Percentiles rank a stretch among this genome's conserved stretches.
phyloP scores from a whole-genome alignment of 2,888 invertebrate species.

The Patella depressa region DNA sequence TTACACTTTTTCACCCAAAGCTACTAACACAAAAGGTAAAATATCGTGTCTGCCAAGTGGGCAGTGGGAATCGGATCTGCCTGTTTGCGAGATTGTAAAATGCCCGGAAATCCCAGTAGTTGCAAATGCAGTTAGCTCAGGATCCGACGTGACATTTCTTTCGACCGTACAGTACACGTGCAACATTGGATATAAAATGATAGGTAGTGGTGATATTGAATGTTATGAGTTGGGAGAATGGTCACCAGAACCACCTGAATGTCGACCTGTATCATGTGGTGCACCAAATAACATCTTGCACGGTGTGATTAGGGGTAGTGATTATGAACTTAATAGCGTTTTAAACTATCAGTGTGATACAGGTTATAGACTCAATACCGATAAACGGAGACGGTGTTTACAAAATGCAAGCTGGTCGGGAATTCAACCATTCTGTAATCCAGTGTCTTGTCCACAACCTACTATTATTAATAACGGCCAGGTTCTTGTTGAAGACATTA shows the following conservation, averaged over 20 bases:
- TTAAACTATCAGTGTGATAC: slow-evolving; percentile 51
- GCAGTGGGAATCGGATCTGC: slow-evolving; percentile 59
- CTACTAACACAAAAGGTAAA: slow-evolving; percentile 37
- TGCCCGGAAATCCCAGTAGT: slow-evolving; percentile 59
- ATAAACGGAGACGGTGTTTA: slow-evolving; percentile 44
- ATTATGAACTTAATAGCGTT: slow-evolving; percentile 41
- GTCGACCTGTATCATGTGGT: slow-evolving; percentile 70
- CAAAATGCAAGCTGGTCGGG: slow-evolving; percentile 60
- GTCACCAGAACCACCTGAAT: slow-evolving; percentile 49
- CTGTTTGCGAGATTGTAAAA: slow-evolving; percentile 55
- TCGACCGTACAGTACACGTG: slow-evolving; percentile 62
- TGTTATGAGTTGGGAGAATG: slow-evolving; percentile 61
- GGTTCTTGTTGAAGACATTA: slow-evolving; percentile 40
- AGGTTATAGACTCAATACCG: slow-evolving; percentile 58
- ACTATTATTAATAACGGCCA: slow-evolving; percentile 43
- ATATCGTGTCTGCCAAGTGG: slow-evolving; percentile 60
- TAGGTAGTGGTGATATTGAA: slow-evolving; percentile 41
- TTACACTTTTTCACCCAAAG: slow-evolving; percentile 38
- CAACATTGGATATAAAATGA: slow-evolving; percentile 61
- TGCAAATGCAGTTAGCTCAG: slow-evolving; percentile 41
- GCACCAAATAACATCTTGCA: slow-evolving; percentile 59
- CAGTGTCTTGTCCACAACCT: slow-evolving; percentile 56
- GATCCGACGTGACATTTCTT: slow-evolving; percentile 46
- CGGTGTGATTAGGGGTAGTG: slow-evolving; percentile 40
- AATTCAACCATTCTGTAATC: slow-evolving; percentile 61